Base-by-base conservation (phyloP, 2,113 vertebrate species). In the Erinaceus europaeus region DNA sequence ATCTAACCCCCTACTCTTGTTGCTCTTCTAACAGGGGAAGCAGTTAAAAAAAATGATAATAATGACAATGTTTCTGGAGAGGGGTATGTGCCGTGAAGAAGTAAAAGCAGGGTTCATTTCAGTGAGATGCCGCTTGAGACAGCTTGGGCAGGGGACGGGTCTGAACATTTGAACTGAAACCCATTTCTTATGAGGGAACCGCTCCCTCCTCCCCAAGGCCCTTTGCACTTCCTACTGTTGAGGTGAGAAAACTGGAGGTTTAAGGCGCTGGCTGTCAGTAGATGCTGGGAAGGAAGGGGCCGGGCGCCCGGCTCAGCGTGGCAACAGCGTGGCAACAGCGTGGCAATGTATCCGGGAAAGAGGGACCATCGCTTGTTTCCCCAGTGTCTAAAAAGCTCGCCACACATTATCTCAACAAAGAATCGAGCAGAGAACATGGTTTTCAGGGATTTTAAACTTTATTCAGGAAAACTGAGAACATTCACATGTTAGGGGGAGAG, bases 101-200 rank as follows among this genome's bases (percentile, higher is more conserved):
- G 55, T 59, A 44, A 50, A 80, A 53, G 57, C 48, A 18, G 38
- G n/a, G 15, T 78, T 42, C 23, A 6, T 68, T 10, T 40, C 61
- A 52, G 17, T 34, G 61, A 52, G 53, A 36, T 50, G 36, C 20
- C 34, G 44, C 34, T 42, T 69, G 42, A 48, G 23, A 57, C 72
- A 55, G 50, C 36, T 21, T 12, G 42, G 52, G 34, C 40, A 40
- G 21, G 40, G 62, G 85, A 8, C 25, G 5, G 23, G 27, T 64
- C 62, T 65, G 40, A 76, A 27, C 57, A 27, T 86, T 53, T 67
- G 53, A 92, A 73, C 52, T 69, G n/a, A 94, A 75, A 38, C 20
- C 25, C 85, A 53, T 85, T 17, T 90, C 61, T 32, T 75, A 36
- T 1, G 34, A 74, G 86, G 71, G 23, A 69, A 61, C 40, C 61